These are phyloP conservation scores for Cactoblastis cactorum DNA, from an alignment of 2,888 invertebrate species.

Conservation along the genomic window DNA sequence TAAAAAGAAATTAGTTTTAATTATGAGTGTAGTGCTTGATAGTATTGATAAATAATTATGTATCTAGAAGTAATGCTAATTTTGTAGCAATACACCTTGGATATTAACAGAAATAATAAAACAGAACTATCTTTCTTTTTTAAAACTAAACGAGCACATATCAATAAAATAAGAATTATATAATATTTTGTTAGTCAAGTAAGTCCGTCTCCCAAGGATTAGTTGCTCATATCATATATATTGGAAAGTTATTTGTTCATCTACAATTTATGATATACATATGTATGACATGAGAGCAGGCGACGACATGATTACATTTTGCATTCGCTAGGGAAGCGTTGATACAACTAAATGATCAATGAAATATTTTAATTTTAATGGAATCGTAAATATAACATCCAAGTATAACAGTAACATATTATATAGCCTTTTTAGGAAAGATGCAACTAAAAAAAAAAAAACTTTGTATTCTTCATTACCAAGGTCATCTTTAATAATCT, in stretches of 20 bases:
- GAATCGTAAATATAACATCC: neutral
- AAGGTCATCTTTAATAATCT: neutral
- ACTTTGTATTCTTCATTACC: neutral
- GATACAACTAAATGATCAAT: constrained; percentile 3
- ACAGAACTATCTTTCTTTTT: too few species aligned
- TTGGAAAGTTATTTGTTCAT: constrained; percentile 70
- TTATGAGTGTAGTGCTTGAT: too few species aligned
- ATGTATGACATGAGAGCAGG: constrained; percentile 50
- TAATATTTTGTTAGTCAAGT: constrained; percentile 56
- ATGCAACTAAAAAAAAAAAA: neutral
- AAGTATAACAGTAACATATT: neutral
- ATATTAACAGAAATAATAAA: too few species aligned
- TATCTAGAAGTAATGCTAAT: too few species aligned
- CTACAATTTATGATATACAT: constrained; percentile 44
- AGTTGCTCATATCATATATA: constrained; percentile 64
- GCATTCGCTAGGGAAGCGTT: constrained; percentile 18
- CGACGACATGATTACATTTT: constrained; percentile 32
- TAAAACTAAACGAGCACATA: too few species aligned
- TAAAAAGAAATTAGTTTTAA: too few species aligned
- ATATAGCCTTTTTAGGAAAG: neutral
- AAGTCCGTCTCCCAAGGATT: constrained; percentile 70
- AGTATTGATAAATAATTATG: too few species aligned
- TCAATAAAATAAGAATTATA: constrained; percentile 19
- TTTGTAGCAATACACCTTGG: too few species aligned
- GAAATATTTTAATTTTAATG: neutral